These are phyloP conservation scores for Bostrychus sinensis DNA, from an alignment of 2,113 vertebrate genomes.

Conservation along the genomic window DNA sequence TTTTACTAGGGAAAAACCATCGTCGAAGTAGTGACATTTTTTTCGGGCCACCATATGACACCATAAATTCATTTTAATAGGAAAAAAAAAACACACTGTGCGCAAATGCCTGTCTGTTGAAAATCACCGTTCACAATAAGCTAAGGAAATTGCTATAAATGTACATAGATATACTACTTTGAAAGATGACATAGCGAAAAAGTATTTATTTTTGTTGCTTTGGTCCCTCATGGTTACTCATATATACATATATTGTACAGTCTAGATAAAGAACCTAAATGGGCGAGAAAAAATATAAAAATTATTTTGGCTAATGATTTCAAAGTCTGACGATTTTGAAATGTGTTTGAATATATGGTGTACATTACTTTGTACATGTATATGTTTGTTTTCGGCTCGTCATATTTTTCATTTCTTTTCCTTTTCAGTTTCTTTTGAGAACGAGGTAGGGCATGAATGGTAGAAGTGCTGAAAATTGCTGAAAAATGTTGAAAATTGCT, in stretches of 20 bases:
- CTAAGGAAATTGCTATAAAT: slow-evolving; percentile 81
- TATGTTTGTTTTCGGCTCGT: slow-evolving; percentile 70
- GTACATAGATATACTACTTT: slow-evolving; percentile 86
- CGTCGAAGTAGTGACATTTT: slow-evolving; percentile 63
- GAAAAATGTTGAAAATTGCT: slow-evolving; percentile 24
- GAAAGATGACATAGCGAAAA: slow-evolving; percentile 82
- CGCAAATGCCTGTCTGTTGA: slow-evolving; percentile 82
- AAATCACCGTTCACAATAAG: slow-evolving; percentile 82
- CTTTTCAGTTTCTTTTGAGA: slow-evolving; percentile 62
- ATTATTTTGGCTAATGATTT: slow-evolving; percentile 84
- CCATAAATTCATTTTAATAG: slow-evolving; percentile 4
- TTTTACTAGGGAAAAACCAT: slow-evolving; percentile 66
- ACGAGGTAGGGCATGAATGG: slow-evolving; percentile 60
- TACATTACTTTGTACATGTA: slow-evolving; percentile 80
- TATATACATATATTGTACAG: slow-evolving; percentile 82
- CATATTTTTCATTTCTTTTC: slow-evolving; percentile 60
- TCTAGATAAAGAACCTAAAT: slow-evolving; percentile 72
- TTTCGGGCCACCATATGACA: slow-evolving; percentile 45
- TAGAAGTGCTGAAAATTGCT: slow-evolving; percentile 15
- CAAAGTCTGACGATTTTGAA: slow-evolving; percentile 79
- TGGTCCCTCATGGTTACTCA: slow-evolving; percentile 81
- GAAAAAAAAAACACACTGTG: slow-evolving; percentile 58
- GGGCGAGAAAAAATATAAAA: slow-evolving; percentile 72
- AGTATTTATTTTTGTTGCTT: slow-evolving; percentile 92
- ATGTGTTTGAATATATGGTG: slow-evolving; percentile 80